Conservation (phyloP, 2,113 vertebrate species). For the Plestiodon gilberti region DNA sequence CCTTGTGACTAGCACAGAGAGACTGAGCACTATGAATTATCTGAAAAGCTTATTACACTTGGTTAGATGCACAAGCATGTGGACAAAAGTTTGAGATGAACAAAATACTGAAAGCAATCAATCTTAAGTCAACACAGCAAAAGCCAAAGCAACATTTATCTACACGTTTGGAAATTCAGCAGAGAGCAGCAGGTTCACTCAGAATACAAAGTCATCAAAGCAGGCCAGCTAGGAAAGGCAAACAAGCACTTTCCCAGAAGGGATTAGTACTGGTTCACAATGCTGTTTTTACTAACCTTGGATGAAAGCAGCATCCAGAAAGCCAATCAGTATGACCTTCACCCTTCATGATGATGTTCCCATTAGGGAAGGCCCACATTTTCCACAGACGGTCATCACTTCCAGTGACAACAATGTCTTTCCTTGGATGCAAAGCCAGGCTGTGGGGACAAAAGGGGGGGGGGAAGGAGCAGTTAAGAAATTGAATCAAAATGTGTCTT, state of each 20-base stretch:
- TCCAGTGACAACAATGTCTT: conserved; percentile 70
- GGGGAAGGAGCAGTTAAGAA: not conserved
- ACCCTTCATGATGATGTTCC: conserved; percentile 75
- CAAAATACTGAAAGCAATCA: conserved; percentile 68
- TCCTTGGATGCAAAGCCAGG: conserved; percentile 73
- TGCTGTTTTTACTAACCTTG: conserved; percentile 73
- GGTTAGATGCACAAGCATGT: conserved; percentile 40
- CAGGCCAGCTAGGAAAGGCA: conserved; percentile 7
- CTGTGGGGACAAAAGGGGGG: conserved; percentile 45
- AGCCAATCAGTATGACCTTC: conserved; percentile 84
- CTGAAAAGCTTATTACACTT: conserved; percentile 55
- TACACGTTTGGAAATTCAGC: conserved; percentile 41
- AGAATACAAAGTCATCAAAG: conserved; percentile 53
- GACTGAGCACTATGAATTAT: conserved; percentile 34
- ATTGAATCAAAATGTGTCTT: not conserved
- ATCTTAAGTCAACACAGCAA: conserved; percentile 63
- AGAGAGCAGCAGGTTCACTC: not conserved
- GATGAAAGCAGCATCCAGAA: conserved; percentile 81
- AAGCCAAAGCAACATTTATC: conserved; percentile 64
- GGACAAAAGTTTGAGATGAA: conserved; percentile 50
- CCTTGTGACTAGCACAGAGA: conserved; percentile 17
- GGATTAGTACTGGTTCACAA: conserved; percentile 6
- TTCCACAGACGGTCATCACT: conserved; percentile 83
- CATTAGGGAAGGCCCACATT: conserved; percentile 73
- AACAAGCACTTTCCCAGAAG: conserved; percentile 28